Percentiles rank a stretch among this genome's conserved stretches.
These are phyloP conservation scores for Aplysina aerophoba DNA, from an alignment of 37 sponge, comb jelly and placozoan genomes.

Conservation along the genomic window DNA sequence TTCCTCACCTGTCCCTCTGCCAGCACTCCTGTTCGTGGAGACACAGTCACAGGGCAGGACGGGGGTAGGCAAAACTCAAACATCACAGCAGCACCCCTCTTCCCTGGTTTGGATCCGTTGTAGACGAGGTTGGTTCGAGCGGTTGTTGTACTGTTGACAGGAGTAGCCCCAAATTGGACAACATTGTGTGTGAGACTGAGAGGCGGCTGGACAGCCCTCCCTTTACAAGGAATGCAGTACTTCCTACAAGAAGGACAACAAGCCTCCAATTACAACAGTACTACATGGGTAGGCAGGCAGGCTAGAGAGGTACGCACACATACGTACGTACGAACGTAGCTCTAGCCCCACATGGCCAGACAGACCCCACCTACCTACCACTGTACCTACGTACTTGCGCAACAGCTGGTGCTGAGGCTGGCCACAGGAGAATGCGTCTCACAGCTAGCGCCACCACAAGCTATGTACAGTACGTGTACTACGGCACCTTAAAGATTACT, in stretches of 20 bases:
- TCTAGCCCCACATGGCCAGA: too few species aligned
- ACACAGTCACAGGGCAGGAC: conserved; percentile 58
- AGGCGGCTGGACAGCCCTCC: conserved; percentile 66
- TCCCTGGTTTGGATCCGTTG: conserved; percentile 36
- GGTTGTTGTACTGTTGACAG: conserved; percentile 43
- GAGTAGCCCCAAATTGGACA: conserved; percentile 68
- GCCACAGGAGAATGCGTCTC: too few species aligned
- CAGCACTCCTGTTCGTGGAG: conserved; percentile 74
- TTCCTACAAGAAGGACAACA: conserved; percentile 55
- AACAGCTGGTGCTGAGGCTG: too few species aligned
- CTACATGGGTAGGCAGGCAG: too few species aligned
- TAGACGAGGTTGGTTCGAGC: conserved; percentile 58
- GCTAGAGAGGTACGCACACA: too few species aligned
- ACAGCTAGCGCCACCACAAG: too few species aligned
- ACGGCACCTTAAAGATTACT: too few species aligned
- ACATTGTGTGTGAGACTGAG: conserved; percentile 67
- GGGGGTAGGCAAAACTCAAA: conserved; percentile 80
- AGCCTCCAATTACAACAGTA: too few species aligned
- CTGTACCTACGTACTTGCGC: too few species aligned
- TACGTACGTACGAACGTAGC: too few species aligned
- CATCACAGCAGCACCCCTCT: conserved; percentile 38
- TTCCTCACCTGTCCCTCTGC: conserved; percentile 31
- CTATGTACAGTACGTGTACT: too few species aligned
- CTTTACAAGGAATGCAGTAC: conserved; percentile 62
- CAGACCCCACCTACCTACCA: too few species aligned